Evolutionary conservation across 2,797 vertebrate genomes (phyloP).

Genomic region (Aratinga solstitialis): DNA sequence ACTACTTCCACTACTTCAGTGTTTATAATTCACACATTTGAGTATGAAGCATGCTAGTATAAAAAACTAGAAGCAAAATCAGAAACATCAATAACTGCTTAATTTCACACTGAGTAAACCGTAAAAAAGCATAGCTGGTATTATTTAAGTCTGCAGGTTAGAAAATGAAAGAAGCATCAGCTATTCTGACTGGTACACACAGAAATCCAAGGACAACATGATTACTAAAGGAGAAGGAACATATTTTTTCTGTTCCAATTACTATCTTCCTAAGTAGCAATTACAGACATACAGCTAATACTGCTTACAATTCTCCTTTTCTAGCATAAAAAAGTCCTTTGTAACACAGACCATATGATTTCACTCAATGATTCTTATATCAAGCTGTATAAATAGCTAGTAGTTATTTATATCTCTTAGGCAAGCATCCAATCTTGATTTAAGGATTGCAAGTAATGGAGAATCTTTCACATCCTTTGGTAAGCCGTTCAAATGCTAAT

Average conservation of each 20-base stretch:
- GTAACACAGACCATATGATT: constrained; percentile 21
- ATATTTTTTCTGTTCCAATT: background rate
- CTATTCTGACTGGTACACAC: background rate
- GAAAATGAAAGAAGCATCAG: background rate
- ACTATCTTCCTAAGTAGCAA: background rate
- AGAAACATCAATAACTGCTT: background rate
- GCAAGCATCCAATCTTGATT: constrained; percentile 61
- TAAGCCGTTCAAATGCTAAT: background rate
- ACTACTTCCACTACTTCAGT: background rate
- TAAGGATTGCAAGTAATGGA: constrained; percentile 30
- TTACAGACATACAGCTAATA: background rate
- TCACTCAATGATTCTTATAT: background rate
- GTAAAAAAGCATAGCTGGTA: background rate
- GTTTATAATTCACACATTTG: background rate
- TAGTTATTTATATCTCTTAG: constrained; percentile 47
- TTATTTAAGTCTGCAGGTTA: background rate
- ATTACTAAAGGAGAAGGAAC: background rate
- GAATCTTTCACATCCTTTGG: constrained; percentile 17
- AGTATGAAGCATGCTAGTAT: background rate
- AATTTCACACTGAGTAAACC: background rate
- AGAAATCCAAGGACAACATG: background rate
- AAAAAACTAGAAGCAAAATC: background rate
- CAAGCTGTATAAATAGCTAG: constrained; percentile 60
- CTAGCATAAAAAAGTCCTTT: background rate
- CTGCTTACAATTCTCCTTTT: background rate